Percentiles rank a stretch among this genome's conserved stretches.
phyloP scores from a whole-genome alignment of 2,113 vertebrate genomes.

The Lycocorax pyrrhopterus region DNA sequence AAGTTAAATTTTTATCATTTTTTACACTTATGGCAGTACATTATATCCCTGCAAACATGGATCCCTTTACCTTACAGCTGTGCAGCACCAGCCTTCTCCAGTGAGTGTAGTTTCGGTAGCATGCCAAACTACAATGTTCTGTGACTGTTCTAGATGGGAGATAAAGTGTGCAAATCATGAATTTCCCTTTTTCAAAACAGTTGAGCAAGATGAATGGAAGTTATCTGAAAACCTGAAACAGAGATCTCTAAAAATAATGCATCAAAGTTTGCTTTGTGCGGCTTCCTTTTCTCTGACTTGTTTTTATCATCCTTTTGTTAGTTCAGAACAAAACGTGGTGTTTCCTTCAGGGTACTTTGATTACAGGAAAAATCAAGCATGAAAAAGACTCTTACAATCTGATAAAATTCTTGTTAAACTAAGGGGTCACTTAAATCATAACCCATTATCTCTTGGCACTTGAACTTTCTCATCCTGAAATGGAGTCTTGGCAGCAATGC shows the following conservation, averaged over 20 bases:
- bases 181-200: neutral
- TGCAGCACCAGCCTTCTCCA: neutral
- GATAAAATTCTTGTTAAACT: constrained; percentile 56
- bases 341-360: constrained; percentile 47
- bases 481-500: neutral
- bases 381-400: constrained; percentile 22
- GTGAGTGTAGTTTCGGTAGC: neutral
- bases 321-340: neutral
- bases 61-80: neutral
- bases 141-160: neutral
- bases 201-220: neutral
- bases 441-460: constrained; percentile 34
- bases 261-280: neutral
- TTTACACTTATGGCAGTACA: neutral
- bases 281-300: neutral
- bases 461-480: constrained; percentile 34
- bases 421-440: constrained; percentile 39
- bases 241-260: neutral
- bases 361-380: constrained; percentile 42
- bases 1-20: neutral
- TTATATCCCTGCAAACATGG: neutral
- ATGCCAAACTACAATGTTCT: neutral
- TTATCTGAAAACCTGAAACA: neutral
- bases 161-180: neutral
- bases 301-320: constrained; percentile 13